phyloP scores from a whole-genome alignment of 2,797 vertebrate species.

The Xenops minutus region DNA sequence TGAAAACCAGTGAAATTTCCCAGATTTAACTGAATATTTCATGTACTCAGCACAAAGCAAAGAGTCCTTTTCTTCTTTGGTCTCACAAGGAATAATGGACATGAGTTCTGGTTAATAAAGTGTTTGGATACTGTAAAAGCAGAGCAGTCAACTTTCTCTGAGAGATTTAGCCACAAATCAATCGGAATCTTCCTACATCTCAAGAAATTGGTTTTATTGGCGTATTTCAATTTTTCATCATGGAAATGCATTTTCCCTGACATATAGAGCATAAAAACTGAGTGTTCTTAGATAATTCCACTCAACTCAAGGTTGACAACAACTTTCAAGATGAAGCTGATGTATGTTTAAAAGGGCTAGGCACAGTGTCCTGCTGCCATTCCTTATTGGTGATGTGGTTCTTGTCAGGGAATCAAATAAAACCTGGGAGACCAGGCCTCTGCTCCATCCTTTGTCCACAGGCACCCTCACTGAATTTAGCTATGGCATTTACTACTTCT shows the following conservation, averaged over 20 bases:
- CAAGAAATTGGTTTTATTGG: background rate
- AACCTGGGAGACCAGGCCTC: background rate
- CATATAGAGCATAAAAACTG: background rate
- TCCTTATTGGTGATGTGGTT: background rate
- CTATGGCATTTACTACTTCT: background rate
- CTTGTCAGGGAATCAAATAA: background rate
- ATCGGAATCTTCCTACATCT: background rate
- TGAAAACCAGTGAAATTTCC: background rate
- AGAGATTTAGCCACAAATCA: background rate
- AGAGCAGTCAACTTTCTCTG: background rate
- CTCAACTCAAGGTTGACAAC: background rate
- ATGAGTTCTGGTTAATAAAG: background rate
- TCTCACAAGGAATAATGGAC: background rate
- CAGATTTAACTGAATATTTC: background rate
- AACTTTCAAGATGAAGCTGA: background rate
- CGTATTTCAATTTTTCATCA: constrained; percentile 15
- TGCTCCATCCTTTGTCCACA: background rate
- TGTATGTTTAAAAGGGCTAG: background rate
- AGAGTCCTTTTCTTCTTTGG: background rate
- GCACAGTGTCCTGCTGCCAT: background rate
- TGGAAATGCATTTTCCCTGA: background rate
- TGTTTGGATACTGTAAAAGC: background rate
- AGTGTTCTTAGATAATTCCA: background rate
- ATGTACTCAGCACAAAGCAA: background rate
- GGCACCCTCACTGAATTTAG: background rate